A percentile compares a stretch with the other conserved stretches of the same genome.
Conservation (phyloP, 37 sponge, comb jelly and placozoan species). For the Spongilla lacustris region DNA sequence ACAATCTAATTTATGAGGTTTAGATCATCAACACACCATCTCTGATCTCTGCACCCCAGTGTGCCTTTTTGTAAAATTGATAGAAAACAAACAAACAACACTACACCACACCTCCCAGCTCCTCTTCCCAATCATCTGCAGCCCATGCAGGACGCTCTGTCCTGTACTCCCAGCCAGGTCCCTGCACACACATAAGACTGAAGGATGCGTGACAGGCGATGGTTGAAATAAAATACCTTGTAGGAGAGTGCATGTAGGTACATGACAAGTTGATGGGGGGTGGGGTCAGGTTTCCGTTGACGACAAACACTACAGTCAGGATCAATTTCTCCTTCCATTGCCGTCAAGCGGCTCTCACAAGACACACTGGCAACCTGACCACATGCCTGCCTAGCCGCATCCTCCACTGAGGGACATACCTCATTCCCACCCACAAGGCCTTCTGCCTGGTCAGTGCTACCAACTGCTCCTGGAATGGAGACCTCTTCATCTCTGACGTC, state of each 20-base stretch:
- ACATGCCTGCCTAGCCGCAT: not conserved
- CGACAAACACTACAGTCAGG: conserved; percentile 83
- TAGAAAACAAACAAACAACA: not conserved
- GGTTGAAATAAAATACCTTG: conserved; percentile 42
- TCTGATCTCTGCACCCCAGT: too few species aligned
- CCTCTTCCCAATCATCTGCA: conserved; percentile 15
- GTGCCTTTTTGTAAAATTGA: too few species aligned
- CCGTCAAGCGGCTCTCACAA: not conserved
- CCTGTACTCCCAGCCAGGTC: conserved; percentile 82
- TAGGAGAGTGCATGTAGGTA: conserved; percentile 91
- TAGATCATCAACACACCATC: too few species aligned
- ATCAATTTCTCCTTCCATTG: conserved; percentile 17
- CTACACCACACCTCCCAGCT: not conserved
- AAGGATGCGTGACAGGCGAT: not conserved
- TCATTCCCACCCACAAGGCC: not conserved
- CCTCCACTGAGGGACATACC: too few species aligned
- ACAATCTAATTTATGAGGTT: too few species aligned
- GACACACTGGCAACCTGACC: not conserved
- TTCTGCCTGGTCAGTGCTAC: not conserved
- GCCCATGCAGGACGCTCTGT: conserved; percentile 84
- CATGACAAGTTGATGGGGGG: conserved; percentile 81
- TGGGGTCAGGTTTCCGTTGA: conserved; percentile 57
- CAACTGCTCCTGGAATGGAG: not conserved
- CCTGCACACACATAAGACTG: conserved; percentile 24
- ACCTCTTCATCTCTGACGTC: not conserved